Evolutionary conservation across 2,888 invertebrate genomes (phyloP).

Genomic region (Apamea sordens): DNA sequence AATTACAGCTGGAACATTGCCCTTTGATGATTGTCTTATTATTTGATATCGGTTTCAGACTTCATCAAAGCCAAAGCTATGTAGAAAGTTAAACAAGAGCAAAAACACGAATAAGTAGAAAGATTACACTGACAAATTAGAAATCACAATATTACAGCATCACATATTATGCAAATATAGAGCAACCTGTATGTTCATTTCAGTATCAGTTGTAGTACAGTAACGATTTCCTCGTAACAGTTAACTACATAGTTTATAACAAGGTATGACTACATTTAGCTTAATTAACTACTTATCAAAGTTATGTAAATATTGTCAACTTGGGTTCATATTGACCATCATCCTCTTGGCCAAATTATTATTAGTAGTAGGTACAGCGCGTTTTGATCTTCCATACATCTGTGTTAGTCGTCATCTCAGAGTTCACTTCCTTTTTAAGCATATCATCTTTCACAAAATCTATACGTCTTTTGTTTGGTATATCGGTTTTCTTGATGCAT

Average conservation of each 20-base stretch:
- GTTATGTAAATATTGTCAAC: not conserved
- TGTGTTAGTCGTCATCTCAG: too few relatives aligned
- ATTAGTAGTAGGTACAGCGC: too few relatives aligned
- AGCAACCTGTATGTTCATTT: conserved; percentile 38
- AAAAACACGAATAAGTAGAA: not conserved
- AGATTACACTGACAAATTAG: not conserved
- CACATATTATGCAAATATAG: not conserved
- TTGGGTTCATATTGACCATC: not conserved
- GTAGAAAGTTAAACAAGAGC: too few relatives aligned
- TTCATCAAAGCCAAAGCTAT: not conserved
- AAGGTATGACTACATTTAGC: conserved; percentile 28
- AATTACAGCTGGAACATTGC: not conserved
- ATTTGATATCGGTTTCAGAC: too few relatives aligned
- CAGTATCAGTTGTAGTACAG: conserved; percentile 36
- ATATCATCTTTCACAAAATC: not conserved
- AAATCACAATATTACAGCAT: not conserved
- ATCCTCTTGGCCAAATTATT: not conserved
- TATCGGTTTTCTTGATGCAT: not conserved
- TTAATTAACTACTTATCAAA: conserved; percentile 39
- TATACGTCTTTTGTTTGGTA: not conserved
- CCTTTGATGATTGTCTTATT: not conserved
- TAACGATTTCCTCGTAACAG: conserved; percentile 46
- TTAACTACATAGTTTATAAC: conserved; percentile 41
- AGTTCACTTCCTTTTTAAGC: not conserved
- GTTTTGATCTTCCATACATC: not conserved